Conservation (phyloP, 2,888 invertebrate species). For the Heteropelma amictum region DNA sequence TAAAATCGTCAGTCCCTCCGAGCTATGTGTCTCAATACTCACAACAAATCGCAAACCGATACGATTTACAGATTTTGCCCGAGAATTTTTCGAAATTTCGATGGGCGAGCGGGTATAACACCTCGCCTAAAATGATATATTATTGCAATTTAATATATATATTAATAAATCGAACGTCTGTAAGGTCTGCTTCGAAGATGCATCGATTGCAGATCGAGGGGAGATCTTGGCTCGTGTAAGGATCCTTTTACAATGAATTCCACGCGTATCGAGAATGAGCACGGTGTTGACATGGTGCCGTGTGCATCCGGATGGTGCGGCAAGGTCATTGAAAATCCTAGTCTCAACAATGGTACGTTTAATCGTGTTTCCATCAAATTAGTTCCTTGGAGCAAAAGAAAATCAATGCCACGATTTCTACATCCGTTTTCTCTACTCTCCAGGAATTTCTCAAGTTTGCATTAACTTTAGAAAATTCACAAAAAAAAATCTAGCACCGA, state of each 20-base stretch:
- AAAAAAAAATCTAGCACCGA: too few relatives aligned
- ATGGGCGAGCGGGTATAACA: too few relatives aligned
- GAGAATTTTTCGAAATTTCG: too few relatives aligned
- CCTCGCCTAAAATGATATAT: background rate
- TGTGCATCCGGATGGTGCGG: conserved; percentile 96
- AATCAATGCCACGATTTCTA: too few relatives aligned
- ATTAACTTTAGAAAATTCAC: too few relatives aligned
- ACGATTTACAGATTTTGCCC: too few relatives aligned
- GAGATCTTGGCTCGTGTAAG: conserved; percentile 92
- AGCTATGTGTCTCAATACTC: too few relatives aligned
- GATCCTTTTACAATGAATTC: conserved; percentile 91
- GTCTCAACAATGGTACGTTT: conserved; percentile 85
- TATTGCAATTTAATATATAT: background rate
- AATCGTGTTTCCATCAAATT: background rate
- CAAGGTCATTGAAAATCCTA: conserved; percentile 91
- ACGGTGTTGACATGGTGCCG: conserved; percentile 87
- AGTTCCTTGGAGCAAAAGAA: background rate
- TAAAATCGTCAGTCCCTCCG: too few relatives aligned
- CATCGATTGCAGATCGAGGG: conserved; percentile 90
- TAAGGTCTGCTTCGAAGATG: conserved; percentile 87
- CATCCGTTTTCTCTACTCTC: too few relatives aligned
- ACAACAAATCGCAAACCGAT: too few relatives aligned
- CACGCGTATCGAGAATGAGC: conserved; percentile 85
- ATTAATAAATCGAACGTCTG: background rate
- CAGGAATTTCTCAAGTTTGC: too few relatives aligned